These are phyloP conservation scores for Leptinotarsa lineolata DNA, from an alignment of 1,140 invertebrate species.

Conservation along the genomic window DNA sequence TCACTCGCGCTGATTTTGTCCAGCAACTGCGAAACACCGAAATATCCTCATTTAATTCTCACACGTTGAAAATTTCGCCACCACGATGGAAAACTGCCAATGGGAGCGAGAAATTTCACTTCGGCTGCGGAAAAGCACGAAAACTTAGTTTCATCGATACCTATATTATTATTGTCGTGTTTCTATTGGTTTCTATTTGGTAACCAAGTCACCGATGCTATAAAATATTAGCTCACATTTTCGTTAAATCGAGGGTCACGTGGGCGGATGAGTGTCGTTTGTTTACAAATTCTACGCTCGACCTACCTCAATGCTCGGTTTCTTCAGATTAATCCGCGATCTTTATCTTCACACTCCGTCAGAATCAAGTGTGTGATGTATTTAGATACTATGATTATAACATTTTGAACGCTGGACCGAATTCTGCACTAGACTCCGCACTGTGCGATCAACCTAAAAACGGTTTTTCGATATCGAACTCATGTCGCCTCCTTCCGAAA, in stretches of 20 bases:
- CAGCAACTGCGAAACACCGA: neutral
- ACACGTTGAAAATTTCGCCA: neutral
- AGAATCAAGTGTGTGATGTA: too few species aligned
- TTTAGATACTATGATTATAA: too few species aligned
- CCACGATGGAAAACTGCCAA: neutral
- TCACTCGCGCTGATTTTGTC: neutral
- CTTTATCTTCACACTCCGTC: neutral
- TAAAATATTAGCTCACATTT: too few species aligned
- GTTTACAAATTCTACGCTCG: neutral
- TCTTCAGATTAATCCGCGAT: neutral
- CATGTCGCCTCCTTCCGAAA: slow-evolving; percentile 14
- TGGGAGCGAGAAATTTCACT: neutral
- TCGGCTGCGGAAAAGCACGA: neutral
- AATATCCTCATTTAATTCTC: slow-evolving; percentile 6
- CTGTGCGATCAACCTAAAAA: neutral
- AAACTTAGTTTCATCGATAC: neutral
- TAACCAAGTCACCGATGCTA: too few species aligned
- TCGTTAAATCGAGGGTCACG: neutral
- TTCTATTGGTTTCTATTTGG: too few species aligned
- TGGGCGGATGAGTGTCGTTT: neutral
- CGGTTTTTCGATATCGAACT: neutral
- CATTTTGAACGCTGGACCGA: too few species aligned
- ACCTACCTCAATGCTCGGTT: neutral
- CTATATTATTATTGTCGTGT: slow-evolving; percentile 2
- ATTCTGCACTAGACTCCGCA: too few species aligned